A percentile compares a stretch with the other conserved stretches of the same genome.
phyloP scores from a whole-genome alignment of 2,797 vertebrate genomes.

The Poeciliopsis gracilis region DNA sequence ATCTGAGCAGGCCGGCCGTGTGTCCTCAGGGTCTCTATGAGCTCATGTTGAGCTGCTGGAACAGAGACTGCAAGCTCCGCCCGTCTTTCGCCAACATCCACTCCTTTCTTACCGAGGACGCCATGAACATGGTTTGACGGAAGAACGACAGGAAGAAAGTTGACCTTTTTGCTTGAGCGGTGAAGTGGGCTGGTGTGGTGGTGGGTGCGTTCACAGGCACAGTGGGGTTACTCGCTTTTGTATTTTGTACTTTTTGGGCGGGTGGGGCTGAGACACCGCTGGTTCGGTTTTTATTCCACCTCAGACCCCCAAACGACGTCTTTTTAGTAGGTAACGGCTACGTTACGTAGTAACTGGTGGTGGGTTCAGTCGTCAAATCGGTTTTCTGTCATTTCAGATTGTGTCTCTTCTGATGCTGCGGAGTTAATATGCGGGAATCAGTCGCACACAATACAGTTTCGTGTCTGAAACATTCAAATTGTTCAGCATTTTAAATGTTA shows the following conservation, averaged over 20 bases:
- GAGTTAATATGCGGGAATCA: constrained; percentile 23
- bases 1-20: constrained; percentile 85
- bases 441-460: constrained; percentile 17
- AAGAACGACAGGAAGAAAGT: neutral
- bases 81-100: constrained; percentile 89
- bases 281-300: constrained; percentile 78
- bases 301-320: constrained; percentile 48
- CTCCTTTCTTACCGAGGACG: constrained; percentile 87
- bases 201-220: constrained; percentile 49
- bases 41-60: constrained; percentile 94
- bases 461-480: neutral
- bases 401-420: constrained; percentile 31
- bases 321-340: constrained; percentile 42
- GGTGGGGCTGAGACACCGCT: constrained; percentile 76
- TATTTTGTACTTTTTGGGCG: constrained; percentile 64
- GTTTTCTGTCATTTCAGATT: constrained; percentile 54
- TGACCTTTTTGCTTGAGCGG: constrained; percentile 11
- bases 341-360: constrained; percentile 65
- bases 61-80: constrained; percentile 91
- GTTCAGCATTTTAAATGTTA: constrained; percentile 21
- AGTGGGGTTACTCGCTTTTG: constrained; percentile 66
- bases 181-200: constrained; percentile 45
- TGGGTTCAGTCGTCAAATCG: constrained; percentile 72
- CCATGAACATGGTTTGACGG: constrained; percentile 86
- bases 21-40: constrained; percentile 92